Evolutionary conservation across 1,140 invertebrate genomes (phyloP), one percentile per base, ranked within the genome.

Genomic region (Drosophila tani): DNA sequence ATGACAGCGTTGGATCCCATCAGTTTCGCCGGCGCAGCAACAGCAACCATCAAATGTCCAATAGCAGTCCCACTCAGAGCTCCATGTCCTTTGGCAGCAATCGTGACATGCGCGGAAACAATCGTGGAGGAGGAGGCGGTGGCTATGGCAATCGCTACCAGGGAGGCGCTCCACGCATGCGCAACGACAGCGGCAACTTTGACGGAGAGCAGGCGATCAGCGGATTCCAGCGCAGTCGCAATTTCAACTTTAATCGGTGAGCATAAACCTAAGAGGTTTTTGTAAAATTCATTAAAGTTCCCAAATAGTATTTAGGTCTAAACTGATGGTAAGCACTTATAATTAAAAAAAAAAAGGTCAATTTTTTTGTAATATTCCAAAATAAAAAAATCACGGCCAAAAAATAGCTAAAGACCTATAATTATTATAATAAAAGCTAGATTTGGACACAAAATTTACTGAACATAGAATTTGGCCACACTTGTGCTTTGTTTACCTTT

Each of bases 231-330:
- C 79, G 76, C 1, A 74, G 32, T 8, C 82, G 82, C 43, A 85
- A 69, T 17, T 81, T 64, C 29, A 85, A 69, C 15, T 81, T 78
- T 8, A 46, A 84, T 60, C 77, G 83, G 83, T 87, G 49, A 62
- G 56, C 32, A 35, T 15, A 56, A 14, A 14, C 41, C 8, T 46
- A 46, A 14, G 12, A 11, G 35, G 35, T 35, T 4, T 9, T 9
- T 9, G 32, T 8, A 35, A 35, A 35, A 35, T 35, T 7, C 21
- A 24, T 24, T 24, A 24, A 24, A 24, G 4, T 24, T 24, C 21
- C 21, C 21, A 24, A 24, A 2, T 24, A 24, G 3, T 24, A n/a
- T 24, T 3, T 24, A 24, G 21, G 5, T 29, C 7, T 29, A 29
- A 29, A 29, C 27, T 2, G 27, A 7, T 6, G 4, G 27, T 29